A percentile compares a stretch with the other conserved stretches of the same genome.
Evolutionary conservation across 2,113 vertebrate genomes (phyloP).

Genomic region (Malurus cyaneus): DNA sequence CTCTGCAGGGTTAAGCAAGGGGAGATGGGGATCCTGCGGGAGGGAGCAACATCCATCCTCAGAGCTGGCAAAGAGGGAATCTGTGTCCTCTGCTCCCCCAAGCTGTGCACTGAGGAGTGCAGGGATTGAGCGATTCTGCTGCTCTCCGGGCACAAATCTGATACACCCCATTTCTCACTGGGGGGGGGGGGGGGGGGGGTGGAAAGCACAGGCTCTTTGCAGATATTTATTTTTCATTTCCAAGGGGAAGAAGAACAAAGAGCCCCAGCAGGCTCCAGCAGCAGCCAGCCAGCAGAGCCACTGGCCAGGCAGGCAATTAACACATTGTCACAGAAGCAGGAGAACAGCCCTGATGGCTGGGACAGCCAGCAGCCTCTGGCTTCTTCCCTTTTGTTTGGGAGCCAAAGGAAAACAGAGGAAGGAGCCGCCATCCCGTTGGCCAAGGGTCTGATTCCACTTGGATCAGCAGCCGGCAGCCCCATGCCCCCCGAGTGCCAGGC

Average conservation of each 20-base stretch:
- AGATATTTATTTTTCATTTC: neutral
- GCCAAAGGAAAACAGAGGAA: neutral
- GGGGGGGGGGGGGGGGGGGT: neutral
- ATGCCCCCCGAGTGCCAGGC: neutral
- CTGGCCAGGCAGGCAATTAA: neutral
- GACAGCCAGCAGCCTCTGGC: neutral
- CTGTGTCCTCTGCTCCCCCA: neutral
- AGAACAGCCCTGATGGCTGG: neutral
- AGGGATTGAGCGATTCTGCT: neutral
- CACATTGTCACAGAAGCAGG: neutral
- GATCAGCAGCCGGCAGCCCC: neutral
- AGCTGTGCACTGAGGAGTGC: rapidly evolving
- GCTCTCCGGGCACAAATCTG: neutral
- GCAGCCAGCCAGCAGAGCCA: neutral
- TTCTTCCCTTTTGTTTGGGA: neutral
- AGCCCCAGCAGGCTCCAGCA: neutral
- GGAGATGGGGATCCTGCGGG: neutral
- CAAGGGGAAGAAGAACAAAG: neutral
- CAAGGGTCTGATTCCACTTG: neutral
- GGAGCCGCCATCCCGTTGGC: rapidly evolving
- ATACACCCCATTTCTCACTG: neutral
- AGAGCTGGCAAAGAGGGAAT: neutral
- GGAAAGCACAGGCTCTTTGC: neutral
- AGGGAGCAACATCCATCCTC: neutral
- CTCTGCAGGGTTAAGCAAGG: neutral